Conservation (phyloP, 2,113 vertebrate genomes). For the Poeciliopsis retropinna region DNA sequence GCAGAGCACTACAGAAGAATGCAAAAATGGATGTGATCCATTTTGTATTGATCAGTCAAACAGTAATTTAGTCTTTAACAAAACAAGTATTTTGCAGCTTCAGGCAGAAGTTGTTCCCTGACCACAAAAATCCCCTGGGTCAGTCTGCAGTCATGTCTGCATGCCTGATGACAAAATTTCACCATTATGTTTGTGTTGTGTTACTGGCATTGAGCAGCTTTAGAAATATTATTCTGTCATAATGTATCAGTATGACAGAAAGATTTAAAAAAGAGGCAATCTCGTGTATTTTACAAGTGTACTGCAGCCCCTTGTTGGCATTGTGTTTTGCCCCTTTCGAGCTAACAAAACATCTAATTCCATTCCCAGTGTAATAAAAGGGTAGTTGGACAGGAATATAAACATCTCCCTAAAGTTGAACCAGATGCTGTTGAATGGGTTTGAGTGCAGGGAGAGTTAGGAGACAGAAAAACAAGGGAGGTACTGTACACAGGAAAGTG, state of each 20-base stretch:
- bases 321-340: constrained; percentile 71
- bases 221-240: neutral
- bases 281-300: constrained; percentile 24
- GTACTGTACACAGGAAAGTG: constrained; percentile 74
- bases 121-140: neutral
- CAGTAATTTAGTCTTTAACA: neutral
- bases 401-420: constrained; percentile 78
- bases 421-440: constrained; percentile 71
- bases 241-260: neutral
- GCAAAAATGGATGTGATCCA: neutral
- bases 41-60: neutral
- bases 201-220: neutral
- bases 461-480: constrained; percentile 73
- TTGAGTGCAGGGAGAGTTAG: constrained; percentile 37
- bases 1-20: too few relatives aligned
- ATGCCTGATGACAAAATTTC: constrained; percentile 25
- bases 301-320: constrained; percentile 60
- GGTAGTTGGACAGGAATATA: constrained; percentile 76
- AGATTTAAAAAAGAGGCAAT: constrained; percentile 22
- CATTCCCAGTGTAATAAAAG: constrained; percentile 78
- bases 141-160: constrained; percentile 35
- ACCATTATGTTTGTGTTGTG: neutral
- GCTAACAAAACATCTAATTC: constrained; percentile 85
- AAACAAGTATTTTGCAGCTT: neutral
- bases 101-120: neutral